Conservation (phyloP, 2,113 vertebrate species). For the Thomomys bottae region DNA sequence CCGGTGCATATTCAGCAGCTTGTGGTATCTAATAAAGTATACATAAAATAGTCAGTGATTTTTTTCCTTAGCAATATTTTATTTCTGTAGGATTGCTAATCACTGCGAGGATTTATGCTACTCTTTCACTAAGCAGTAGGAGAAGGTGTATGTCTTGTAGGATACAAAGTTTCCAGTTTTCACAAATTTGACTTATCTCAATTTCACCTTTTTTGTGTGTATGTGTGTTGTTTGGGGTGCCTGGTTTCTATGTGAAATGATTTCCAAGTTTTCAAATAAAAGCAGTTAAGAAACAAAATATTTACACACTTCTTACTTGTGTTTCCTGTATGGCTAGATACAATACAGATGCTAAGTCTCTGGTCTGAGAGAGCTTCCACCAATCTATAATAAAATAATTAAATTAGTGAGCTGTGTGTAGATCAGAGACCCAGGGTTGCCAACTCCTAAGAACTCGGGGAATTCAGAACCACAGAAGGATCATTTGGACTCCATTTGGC, state of each 20-base stretch:
- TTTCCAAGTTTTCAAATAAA: constrained; percentile 85
- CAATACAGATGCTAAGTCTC: constrained; percentile 88
- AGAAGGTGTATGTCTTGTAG: not conserved
- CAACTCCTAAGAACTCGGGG: constrained; percentile 88
- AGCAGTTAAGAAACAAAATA: constrained; percentile 87
- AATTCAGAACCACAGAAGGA: constrained; percentile 90
- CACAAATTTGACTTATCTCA: constrained; percentile 63
- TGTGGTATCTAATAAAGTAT: constrained; percentile 58
- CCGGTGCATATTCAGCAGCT: constrained; percentile 53
- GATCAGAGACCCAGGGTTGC: constrained; percentile 89
- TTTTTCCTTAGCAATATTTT: constrained; percentile 32
- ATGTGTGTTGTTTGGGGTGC: constrained; percentile 68
- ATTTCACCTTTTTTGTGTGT: constrained; percentile 71
- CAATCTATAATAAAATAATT: constrained; percentile 93
- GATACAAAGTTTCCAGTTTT: constrained; percentile 35
- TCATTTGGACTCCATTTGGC: constrained; percentile 91
- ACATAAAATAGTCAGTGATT: constrained; percentile 17
- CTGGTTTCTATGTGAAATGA: constrained; percentile 79
- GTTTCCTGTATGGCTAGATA: constrained; percentile 85
- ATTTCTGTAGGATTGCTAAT: constrained; percentile 31
- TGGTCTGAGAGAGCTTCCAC: constrained; percentile 85
- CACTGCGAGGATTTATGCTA: not conserved
- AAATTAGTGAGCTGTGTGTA: constrained; percentile 91
- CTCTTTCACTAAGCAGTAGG: not conserved
- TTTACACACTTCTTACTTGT: constrained; percentile 84